Conservation (phyloP, 2,797 vertebrate genomes). For the Decapterus maruadsi region DNA sequence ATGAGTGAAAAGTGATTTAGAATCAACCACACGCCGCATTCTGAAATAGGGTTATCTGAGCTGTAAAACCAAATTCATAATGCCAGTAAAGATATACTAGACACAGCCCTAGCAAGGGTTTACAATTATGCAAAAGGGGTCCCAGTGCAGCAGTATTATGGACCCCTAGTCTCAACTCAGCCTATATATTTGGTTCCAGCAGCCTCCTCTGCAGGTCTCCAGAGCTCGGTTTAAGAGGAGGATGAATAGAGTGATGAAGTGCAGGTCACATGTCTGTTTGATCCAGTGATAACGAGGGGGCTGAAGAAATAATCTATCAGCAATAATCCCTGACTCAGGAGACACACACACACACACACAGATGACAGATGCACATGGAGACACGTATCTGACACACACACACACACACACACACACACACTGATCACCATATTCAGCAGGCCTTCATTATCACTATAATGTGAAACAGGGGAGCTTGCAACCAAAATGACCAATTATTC, state of each 20-base stretch:
- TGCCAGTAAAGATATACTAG: constrained; percentile 50
- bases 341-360: constrained; percentile 66
- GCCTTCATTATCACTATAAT: constrained; percentile 86
- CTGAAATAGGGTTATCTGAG: constrained; percentile 44
- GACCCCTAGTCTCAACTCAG: constrained; percentile 62
- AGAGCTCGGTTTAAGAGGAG: constrained; percentile 83
- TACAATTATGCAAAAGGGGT: constrained; percentile 78
- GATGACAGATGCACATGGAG: constrained; percentile 77
- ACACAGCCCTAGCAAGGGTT: constrained; percentile 48
- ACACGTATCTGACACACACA: constrained; percentile 53
- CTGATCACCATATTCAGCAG: constrained; percentile 86
- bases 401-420: constrained; percentile 49
- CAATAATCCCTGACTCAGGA: constrained; percentile 87
- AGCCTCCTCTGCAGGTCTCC: constrained; percentile 74
- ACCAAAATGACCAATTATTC: constrained; percentile 86
- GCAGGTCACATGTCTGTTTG: constrained; percentile 84
- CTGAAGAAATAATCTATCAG: constrained; percentile 87
- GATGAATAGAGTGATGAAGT: constrained; percentile 86
- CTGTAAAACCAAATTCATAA: constrained; percentile 57
- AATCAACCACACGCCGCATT: constrained; percentile 23
- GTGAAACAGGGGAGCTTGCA: constrained; percentile 81
- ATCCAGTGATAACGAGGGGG: constrained; percentile 86
- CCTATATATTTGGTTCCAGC: constrained; percentile 73
- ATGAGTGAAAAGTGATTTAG: constrained; percentile 44
- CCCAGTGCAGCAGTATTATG: constrained; percentile 77